Evolutionary conservation across 2,888 invertebrate species (phyloP), one percentile per base, ranked within the genome.

Genomic region (Eristalinus sepulchralis): DNA sequence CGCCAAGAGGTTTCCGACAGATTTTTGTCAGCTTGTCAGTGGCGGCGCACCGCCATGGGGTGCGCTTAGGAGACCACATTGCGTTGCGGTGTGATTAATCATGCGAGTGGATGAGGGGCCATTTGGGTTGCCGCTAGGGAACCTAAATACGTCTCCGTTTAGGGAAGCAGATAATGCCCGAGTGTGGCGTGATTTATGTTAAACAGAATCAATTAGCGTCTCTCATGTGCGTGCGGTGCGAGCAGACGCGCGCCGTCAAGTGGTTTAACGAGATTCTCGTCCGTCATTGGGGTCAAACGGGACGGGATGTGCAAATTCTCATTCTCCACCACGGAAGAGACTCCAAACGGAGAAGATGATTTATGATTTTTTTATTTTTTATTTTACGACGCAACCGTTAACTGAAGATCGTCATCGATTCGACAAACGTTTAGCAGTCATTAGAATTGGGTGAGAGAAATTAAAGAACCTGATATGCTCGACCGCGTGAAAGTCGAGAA

Each of bases 361-460:
- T 67, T 67, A 67, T 27, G 67, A n/a, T 10, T 9, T 33, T 33
- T 17, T 20, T 67, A 31, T 20, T 10, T 9, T 33, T 33, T 17
- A 33, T 67, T 53, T 20, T 67, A 55, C 31, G 53, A n/a, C n/a
- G 53, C 1, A 53, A 31, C 66, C 66, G 66, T 67, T 67, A 31
- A 1, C 27, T 53, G 17, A 31, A 31, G 66, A 31, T 27, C 27
- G 5, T 53, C 66, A n/a, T 47, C 47, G 47, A 47, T 47, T 47
- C 47, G 47, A 17, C 47, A 47, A 17, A 17, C 47, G 17, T 47
- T 47, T 47, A 17, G 1, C 17, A 31, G 11, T 20, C 27, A 66
- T 66, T 47, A 17, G 27, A 66, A 47, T 66, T 66, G 10, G 27
- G 47, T 66, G 66, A 31, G 66, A 66, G 66, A 67, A 55, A 67